Percentiles rank a stretch among this genome's conserved stretches.
phyloP scores from a whole-genome alignment of 2,113 vertebrate species.

The Manacus vitellinus region DNA sequence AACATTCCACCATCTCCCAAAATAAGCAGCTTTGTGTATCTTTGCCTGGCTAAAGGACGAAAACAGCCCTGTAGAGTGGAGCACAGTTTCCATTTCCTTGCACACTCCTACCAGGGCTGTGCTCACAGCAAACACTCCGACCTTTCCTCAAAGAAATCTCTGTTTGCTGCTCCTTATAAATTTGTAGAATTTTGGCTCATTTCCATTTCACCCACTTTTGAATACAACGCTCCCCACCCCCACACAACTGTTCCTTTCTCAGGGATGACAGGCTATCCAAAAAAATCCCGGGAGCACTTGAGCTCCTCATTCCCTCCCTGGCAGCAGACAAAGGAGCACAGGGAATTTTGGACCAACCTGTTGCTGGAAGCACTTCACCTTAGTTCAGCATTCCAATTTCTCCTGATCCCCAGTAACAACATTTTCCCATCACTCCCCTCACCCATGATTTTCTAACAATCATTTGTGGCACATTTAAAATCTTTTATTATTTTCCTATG shows the following conservation, averaged over 20 bases:
- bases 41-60: background rate
- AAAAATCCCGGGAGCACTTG: background rate
- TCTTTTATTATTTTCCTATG: background rate
- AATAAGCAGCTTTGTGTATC: conserved; percentile 44
- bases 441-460: background rate
- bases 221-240: conserved; percentile 25
- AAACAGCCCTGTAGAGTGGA: conserved; percentile 1
- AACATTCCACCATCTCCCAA: conserved; percentile 39
- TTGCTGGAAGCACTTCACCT: background rate
- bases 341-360: background rate
- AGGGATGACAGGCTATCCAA: background rate
- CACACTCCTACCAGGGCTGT: conserved; percentile 9
- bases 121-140: background rate
- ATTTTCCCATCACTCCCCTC: background rate
- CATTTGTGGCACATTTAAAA: background rate
- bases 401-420: rapidly evolving
- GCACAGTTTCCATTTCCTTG: conserved; percentile 19
- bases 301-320: background rate
- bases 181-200: background rate
- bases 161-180: conserved; percentile 32
- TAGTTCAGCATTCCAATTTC: background rate
- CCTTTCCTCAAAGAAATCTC: conserved; percentile 41
- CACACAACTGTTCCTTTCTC: conserved; percentile 7
- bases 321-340: background rate
- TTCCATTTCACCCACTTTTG: conserved; percentile 57